Percentiles rank a stretch among this genome's conserved stretches.
phyloP scores from a whole-genome alignment of 2,797 vertebrate species.

The Bryconaethiops microstoma region DNA sequence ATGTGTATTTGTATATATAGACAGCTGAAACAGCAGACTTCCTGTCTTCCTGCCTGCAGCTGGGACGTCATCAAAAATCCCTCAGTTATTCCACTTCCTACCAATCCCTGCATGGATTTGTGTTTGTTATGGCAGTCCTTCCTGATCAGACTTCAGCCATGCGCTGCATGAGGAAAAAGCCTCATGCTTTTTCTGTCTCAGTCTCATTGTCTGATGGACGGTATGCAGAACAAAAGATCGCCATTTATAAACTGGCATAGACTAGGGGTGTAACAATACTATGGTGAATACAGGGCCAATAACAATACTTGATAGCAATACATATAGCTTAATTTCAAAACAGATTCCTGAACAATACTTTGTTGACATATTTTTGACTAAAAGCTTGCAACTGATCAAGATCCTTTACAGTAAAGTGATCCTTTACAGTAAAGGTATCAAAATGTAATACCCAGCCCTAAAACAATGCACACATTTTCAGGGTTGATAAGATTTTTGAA shows the following conservation, averaged over 20 bases:
- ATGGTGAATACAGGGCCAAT: too few species aligned
- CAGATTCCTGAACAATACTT: too few species aligned
- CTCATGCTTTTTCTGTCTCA: background rate
- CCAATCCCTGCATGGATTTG: conserved; percentile 24
- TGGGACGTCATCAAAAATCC: conserved; percentile 21
- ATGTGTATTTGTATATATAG: conserved; percentile 50
- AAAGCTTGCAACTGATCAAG: too few species aligned
- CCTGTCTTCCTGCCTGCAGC: conserved; percentile 60
- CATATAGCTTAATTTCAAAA: too few species aligned
- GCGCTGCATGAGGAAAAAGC: too few species aligned
- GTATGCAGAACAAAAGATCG: background rate
- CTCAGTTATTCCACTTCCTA: conserved; percentile 50
- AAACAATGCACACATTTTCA: too few species aligned
- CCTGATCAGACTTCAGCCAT: conserved; percentile 17
- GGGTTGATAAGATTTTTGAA: too few species aligned
- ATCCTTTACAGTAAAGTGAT: too few species aligned
- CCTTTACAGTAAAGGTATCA: too few species aligned
- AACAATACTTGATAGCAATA: too few species aligned
- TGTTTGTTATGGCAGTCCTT: conserved; percentile 19
- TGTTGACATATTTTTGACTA: too few species aligned
- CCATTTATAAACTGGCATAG: background rate
- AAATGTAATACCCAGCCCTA: too few species aligned
- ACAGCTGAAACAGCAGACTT: conserved; percentile 69
- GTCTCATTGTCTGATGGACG: background rate
- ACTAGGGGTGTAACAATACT: background rate